Conservation (phyloP, 1,140 invertebrate species). For the Myzus persicae region DNA sequence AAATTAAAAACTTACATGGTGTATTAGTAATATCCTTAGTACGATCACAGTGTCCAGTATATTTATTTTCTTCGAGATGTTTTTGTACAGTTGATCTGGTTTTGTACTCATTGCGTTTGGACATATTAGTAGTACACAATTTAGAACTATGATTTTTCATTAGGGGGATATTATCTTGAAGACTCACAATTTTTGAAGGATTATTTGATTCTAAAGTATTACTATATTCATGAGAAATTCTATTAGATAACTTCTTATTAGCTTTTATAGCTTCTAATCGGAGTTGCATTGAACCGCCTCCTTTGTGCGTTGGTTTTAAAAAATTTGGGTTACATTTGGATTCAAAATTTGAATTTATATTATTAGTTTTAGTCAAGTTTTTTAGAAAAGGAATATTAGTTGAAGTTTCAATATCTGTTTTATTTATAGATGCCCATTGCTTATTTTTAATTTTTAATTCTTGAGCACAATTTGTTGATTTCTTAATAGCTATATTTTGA, state of each 20-base stretch:
- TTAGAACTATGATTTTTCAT: not conserved
- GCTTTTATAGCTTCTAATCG: slow-evolving; percentile 50
- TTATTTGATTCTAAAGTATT: not conserved
- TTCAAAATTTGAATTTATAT: not conserved
- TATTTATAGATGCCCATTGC: not conserved
- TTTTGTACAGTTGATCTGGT: not conserved
- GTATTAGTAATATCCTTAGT: not conserved
- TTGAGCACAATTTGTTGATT: not conserved
- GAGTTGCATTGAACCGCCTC: slow-evolving; percentile 2
- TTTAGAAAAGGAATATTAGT: not conserved
- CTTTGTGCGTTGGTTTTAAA: not conserved
- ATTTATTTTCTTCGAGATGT: not conserved
- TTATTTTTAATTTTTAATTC: slow-evolving; percentile 1
- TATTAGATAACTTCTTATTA: slow-evolving; percentile 11
- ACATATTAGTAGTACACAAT: not conserved
- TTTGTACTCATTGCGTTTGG: not conserved
- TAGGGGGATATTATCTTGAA: not conserved
- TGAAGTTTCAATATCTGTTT: not conserved
- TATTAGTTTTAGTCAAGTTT: not conserved
- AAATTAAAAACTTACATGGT: slow-evolving; percentile 29
- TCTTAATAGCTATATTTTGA: not conserved
- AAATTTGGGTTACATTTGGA: not conserved
- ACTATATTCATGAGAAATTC: not conserved
- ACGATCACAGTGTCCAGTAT: not conserved
- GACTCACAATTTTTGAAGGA: not conserved